Conservation (phyloP, 2,113 vertebrate genomes). For the Oenanthe melanoleuca region DNA sequence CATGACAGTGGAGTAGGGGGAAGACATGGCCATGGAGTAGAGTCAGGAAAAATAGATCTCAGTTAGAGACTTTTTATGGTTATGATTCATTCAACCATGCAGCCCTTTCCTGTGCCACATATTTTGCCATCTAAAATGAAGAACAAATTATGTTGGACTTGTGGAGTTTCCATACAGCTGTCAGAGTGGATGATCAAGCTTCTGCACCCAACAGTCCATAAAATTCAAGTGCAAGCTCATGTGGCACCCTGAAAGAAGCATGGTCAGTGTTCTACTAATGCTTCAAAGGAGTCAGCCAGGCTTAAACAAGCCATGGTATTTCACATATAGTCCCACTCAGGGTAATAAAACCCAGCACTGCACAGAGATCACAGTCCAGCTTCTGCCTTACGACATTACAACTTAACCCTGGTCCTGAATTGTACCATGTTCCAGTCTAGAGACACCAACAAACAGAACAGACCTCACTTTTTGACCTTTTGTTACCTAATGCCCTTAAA, state of each 20-base stretch:
- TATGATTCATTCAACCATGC: neutral
- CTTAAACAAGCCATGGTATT: neutral
- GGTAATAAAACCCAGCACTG: neutral
- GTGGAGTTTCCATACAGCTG: neutral
- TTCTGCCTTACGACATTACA: neutral
- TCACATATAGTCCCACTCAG: neutral
- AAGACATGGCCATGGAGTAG: neutral
- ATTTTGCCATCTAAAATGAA: conserved; percentile 8
- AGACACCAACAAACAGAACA: neutral
- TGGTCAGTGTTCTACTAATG: neutral
- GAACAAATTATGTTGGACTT: neutral
- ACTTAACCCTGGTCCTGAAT: neutral
- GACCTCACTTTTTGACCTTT: neutral
- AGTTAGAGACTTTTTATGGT: neutral
- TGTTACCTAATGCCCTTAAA: neutral
- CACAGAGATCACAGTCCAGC: neutral
- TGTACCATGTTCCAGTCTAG: neutral
- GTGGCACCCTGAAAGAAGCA: neutral
- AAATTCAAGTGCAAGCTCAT: neutral
- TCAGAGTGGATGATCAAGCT: neutral
- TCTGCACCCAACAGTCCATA: neutral
- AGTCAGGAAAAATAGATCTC: neutral
- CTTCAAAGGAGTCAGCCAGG: neutral
- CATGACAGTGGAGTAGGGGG: neutral
- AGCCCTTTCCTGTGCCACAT: neutral